These are phyloP conservation scores for Solea senegalensis DNA, from an alignment of 2,113 vertebrate genomes.

Conservation along the genomic window DNA sequence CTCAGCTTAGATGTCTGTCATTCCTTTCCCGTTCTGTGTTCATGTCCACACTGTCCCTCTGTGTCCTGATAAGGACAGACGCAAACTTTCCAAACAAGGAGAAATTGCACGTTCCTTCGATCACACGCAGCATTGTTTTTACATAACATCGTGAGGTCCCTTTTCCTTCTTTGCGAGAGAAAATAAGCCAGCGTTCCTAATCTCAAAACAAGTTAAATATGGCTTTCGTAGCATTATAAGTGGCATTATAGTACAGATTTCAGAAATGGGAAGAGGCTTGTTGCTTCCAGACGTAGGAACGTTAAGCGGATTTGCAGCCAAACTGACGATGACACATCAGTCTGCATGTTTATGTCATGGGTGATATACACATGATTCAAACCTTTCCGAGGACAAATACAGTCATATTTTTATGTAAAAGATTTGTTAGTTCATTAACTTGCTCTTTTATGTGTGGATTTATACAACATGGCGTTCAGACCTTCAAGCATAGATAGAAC, in stretches of 20 bases:
- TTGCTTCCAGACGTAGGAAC: constrained; percentile 1
- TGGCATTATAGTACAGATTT: constrained; percentile 35
- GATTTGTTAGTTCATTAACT: too few relatives aligned
- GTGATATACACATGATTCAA: neutral
- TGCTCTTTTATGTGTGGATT: neutral
- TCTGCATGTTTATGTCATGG: constrained; percentile 1
- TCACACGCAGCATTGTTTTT: constrained; percentile 39
- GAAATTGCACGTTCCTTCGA: constrained; percentile 29
- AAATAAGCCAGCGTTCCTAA: constrained; percentile 33
- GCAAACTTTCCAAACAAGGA: constrained; percentile 47
- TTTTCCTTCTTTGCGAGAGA: constrained; percentile 12
- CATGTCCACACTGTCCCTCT: constrained; percentile 12
- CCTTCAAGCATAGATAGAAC: neutral
- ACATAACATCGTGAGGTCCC: constrained; percentile 43
- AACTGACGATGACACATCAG: constrained; percentile 15
- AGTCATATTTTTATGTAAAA: constrained; percentile 29
- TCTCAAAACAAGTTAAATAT: constrained; percentile 53
- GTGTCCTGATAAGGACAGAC: constrained; percentile 56
- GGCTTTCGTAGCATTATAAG: constrained; percentile 37
- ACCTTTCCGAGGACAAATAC: constrained; percentile 26
- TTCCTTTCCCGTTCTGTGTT: constrained; percentile 40
- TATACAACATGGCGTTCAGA: constrained; percentile 11
- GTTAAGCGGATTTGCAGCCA: constrained; percentile 34
- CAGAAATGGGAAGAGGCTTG: constrained; percentile 13
- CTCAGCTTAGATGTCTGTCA: constrained; percentile 34